These are phyloP conservation scores for Catocala sponsa DNA, from an alignment of 2,888 invertebrate genomes.

Conservation along the genomic window DNA sequence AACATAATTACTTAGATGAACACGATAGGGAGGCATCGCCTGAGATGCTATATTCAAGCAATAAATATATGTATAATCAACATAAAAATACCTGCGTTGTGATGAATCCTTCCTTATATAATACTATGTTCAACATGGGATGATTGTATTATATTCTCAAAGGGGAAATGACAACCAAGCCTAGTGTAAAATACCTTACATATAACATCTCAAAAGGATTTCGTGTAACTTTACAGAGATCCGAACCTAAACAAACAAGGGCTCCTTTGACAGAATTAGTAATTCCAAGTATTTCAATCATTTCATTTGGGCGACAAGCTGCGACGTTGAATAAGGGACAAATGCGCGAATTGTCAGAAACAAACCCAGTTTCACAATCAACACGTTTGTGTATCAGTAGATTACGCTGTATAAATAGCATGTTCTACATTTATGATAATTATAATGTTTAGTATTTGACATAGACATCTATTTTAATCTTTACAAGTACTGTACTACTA, in stretches of 20 bases:
- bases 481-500: not conserved
- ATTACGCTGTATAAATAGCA: slow-evolving; percentile 16
- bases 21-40: too few species aligned
- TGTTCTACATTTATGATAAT: slow-evolving; percentile 8
- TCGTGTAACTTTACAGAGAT: slow-evolving; percentile 28
- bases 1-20: too few species aligned
- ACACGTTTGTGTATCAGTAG: slow-evolving; percentile 17
- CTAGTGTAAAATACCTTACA: slow-evolving; percentile 24
- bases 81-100: slow-evolving; percentile 3
- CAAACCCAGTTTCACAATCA: slow-evolving; percentile 18
- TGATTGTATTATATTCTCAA: not conserved
- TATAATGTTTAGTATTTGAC: not conserved
- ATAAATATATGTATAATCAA: not conserved
- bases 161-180: not conserved
- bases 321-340: slow-evolving; percentile 13
- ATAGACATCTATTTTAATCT: not conserved
- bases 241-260: slow-evolving; percentile 40
- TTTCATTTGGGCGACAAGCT: slow-evolving; percentile 25
- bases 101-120: not conserved
- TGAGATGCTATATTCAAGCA: too few species aligned
- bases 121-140: not conserved
- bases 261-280: slow-evolving; percentile 29
- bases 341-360: slow-evolving; percentile 18
- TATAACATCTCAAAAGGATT: slow-evolving; percentile 35
- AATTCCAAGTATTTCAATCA: slow-evolving; percentile 44